These are phyloP conservation scores for Oryzias celebensis DNA, from an alignment of 2,113 vertebrate species.

Conservation along the genomic window DNA sequence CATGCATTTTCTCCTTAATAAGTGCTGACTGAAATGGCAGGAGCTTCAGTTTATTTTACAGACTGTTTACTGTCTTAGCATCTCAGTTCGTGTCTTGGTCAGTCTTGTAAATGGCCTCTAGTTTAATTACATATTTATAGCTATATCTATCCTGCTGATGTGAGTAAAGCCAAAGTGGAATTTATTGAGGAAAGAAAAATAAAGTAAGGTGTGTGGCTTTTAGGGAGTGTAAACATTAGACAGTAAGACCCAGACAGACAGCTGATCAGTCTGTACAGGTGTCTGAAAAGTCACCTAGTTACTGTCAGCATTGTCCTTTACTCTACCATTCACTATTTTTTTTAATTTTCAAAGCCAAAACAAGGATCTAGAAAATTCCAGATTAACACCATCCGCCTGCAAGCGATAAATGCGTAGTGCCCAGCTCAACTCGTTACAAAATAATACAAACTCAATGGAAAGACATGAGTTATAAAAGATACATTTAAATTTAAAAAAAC, in stretches of 20 bases:
- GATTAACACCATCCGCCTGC: conserved; percentile 8
- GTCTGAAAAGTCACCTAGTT: neutral
- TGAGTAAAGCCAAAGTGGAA: too few relatives aligned
- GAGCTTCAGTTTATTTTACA: too few relatives aligned
- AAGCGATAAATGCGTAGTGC: neutral
- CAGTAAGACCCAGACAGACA: conserved; percentile 2
- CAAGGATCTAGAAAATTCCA: conserved; percentile 4
- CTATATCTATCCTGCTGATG: too few relatives aligned
- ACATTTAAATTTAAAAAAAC: too few relatives aligned
- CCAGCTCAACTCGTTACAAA: neutral
- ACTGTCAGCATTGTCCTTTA: neutral
- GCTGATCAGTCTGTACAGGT: conserved; percentile 5
- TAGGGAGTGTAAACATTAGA: neutral
- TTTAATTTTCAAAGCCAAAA: neutral
- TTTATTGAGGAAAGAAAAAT: too few relatives aligned
- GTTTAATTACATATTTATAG: too few relatives aligned
- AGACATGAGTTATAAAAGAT: neutral
- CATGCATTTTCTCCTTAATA: too few relatives aligned
- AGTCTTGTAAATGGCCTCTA: too few relatives aligned
- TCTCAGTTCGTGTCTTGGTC: too few relatives aligned
- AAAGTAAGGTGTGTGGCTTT: too few relatives aligned
- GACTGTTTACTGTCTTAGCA: too few relatives aligned
- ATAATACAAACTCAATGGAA: neutral
- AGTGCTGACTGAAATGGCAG: too few relatives aligned
- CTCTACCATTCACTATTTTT: neutral